A percentile compares a stretch with the other conserved stretches of the same genome.
phyloP scores from a whole-genome alignment of 2,797 vertebrate species.

The Crypturellus tataupa region DNA sequence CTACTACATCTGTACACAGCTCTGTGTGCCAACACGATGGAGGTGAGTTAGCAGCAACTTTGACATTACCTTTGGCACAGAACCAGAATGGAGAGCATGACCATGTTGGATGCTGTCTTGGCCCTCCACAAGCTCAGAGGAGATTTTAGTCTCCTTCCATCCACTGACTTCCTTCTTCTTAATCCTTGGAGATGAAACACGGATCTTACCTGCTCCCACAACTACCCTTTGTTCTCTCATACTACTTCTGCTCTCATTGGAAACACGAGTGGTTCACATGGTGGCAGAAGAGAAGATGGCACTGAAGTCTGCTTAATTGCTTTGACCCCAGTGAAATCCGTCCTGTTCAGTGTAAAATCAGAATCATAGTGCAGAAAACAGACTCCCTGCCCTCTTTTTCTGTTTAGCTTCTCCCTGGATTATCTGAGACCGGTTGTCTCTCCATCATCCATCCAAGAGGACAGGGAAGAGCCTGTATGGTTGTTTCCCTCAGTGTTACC shows the following conservation, averaged over 20 bases:
- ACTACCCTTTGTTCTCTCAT: not conserved
- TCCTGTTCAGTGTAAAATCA: not conserved
- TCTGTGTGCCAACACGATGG: not conserved
- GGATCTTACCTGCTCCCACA: not conserved
- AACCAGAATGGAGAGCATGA: not conserved
- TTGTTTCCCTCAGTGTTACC: rapidly evolving
- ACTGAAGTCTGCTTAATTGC: not conserved
- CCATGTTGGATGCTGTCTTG: not conserved
- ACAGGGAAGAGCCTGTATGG: not conserved
- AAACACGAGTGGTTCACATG: not conserved
- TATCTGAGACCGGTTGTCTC: not conserved
- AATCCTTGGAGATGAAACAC: not conserved
- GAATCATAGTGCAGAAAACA: not conserved
- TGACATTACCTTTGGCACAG: not conserved
- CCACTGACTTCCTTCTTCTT: rapidly evolving
- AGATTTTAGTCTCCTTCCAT: not conserved
- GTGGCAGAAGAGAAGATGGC: not conserved
- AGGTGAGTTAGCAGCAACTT: not conserved
- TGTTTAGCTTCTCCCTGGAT: not conserved
- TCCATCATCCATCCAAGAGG: not conserved
- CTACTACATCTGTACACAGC: not conserved
- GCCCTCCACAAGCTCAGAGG: not conserved
- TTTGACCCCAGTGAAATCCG: not conserved
- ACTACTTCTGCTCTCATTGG: not conserved
- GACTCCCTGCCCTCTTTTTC: not conserved